phyloP scores from a whole-genome alignment of 2,797 vertebrate species.

The Carcharodon carcharias region DNA sequence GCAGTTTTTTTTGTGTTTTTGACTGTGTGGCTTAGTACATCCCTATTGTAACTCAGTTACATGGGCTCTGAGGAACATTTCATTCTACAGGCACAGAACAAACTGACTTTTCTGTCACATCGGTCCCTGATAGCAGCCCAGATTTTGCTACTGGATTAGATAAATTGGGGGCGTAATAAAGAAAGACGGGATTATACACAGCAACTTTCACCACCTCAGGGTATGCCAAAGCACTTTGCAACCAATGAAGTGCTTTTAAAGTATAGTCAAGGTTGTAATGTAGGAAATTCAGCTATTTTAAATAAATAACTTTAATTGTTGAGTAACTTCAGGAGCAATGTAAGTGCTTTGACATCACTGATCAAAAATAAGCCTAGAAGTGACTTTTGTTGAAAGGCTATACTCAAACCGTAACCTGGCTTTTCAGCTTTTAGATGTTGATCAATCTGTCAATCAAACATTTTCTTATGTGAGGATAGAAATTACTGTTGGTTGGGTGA shows the following conservation, averaged over 20 bases:
- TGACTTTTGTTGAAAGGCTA: not conserved
- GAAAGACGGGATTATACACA: not conserved
- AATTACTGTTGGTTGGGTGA: not conserved
- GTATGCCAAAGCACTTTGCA: not conserved
- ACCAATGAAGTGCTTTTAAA: not conserved
- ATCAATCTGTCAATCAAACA: not conserved
- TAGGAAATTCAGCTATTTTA: not conserved
- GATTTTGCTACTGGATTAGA: not conserved
- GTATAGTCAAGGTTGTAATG: not conserved
- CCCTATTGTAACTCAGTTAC: not conserved
- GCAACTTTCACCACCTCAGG: not conserved
- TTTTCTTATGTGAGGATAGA: not conserved
- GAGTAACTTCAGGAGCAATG: not conserved
- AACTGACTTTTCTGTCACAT: not conserved
- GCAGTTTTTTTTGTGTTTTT: not conserved
- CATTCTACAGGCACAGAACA: not conserved
- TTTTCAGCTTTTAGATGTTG: not conserved
- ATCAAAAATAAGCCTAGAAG: not conserved
- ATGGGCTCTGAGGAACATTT: not conserved
- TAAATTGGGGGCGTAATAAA: not conserved
- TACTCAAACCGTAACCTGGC: not conserved
- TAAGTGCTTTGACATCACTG: not conserved
- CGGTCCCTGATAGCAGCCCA: not conserved
- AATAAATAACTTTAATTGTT: not conserved
- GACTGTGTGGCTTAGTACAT: not conserved